Base-by-base conservation (phyloP, 2,888 invertebrate species). In the Panorpa germanica region DNA sequence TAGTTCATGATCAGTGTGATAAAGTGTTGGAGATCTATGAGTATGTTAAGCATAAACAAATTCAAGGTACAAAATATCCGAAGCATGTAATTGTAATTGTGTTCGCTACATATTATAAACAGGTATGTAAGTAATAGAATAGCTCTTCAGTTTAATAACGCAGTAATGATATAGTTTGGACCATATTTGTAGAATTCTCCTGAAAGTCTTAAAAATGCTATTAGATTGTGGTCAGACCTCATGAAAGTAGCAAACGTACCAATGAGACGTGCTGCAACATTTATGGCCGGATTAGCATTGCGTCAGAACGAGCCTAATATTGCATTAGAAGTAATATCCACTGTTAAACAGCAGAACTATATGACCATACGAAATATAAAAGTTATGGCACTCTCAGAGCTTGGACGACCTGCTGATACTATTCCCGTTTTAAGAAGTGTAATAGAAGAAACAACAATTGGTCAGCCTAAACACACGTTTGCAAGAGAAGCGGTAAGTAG, bases 71-170 rank as follows among this genome's bases (percentile, higher is more conserved):
- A 1, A 69, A 63, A 41, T 76, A 59, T 49, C 80, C 80, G 1
- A 67, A 65, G 45, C 73, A 75, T 49, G 57, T 65, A 26, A 52
- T 73, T 4, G 64, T 73, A n/a, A 45, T 82, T 19, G 56, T 66
- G 4, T 45, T 71, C 38, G 81, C 72, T 22, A 66, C 75, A 13
- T 80, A 74, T 45, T 78, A 74, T 43, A 78, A 78, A 61, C 49
- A 77, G 59, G 82, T 76, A 53, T 57, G 41, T 32, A 22, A 28
- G 5, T 25, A 31, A 12, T 17, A 18, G 24, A 15, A 11, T 14
- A 25, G 11, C 11, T 15, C 4, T 16, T 26, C 10, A 25, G 26
- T 17, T 15, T 17, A 6, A 32, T 27, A 5, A 27, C 7, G 2
- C 27, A 13, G 18, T 30, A 33, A 11, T 10, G n/a, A 11, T n/a